Base-by-base conservation (phyloP, 2,888 invertebrate genomes). In the Caenorhabditis afra region DNA sequence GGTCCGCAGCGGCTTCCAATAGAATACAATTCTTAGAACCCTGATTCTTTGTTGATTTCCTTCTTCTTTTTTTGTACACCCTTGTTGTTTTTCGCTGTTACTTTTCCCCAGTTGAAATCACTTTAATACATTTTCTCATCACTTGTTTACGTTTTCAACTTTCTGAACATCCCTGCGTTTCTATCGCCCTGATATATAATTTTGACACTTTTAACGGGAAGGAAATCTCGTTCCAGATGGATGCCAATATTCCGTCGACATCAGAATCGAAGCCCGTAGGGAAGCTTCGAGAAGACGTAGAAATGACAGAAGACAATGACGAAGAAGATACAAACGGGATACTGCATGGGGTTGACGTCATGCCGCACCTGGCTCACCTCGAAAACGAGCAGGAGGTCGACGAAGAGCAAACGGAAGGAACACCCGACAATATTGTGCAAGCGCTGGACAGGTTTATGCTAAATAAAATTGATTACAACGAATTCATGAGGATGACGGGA, bases 401-500 rank as follows among this genome's bases (percentile, higher is more conserved):
- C 12, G 39, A 37, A n/a, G 29, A 8, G 7, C 4, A 29, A 16
- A 16, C 10, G 37, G 73, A 64, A 10, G 59, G 61, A 16, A 64
- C 64, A 2, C 41, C 29, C 4, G 4, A 29, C 29, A 7, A 41
- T 3, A 14, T 79, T 5, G 58, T 71, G 14, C 23, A 64, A 12
- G 79, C 68, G 10, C 67, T 79, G 29, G 74, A 79, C 53, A 71
- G 53, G 50, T 84, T 83, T 67, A 80, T 81, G 81, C 58, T 77
- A 45, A 77, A 76, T 29, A 82, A 83, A 20, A 57, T 82, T 35
- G 67, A 78, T 37, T 85, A 85, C 62, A 79, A 86, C 61, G 83
- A 86, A 29, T 85, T 84, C 61, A 85, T 86, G 85, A 52, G 76
- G n/a, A 55, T 76, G 2, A 82, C 79, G 20, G 85, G 86, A n/a